Evolutionary conservation across 1,140 invertebrate species (phyloP), one percentile per base, ranked within the genome.

Genomic region (Drosophila paulistorum): DNA sequence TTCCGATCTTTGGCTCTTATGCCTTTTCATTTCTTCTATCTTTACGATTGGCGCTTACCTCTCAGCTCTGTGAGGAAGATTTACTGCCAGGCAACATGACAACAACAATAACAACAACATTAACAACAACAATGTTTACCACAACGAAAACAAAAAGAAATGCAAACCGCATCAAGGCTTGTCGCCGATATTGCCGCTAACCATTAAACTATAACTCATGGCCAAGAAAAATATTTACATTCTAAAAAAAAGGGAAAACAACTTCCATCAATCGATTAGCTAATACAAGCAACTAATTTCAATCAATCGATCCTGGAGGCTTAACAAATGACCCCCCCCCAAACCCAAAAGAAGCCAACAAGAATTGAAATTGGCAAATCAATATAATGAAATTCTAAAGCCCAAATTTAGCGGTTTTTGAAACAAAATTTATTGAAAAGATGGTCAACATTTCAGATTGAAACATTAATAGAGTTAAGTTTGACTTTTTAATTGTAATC

Each of bases 31-130:
- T 51, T 51, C 45, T 51, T 10, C 17, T 51, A 23, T 51, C 7
- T 51, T 10, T 51, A 20, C 7, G 9, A 17, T 17, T 70, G 48
- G 42, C 54, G 62, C 62, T 72, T 61, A n/a, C 65, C 65, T 67
- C 33, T 17, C n/a, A 64, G 68, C 70, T 68, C 62, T 83, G 66
- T 79, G 75, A 83, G 68, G 60, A 54, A 81, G 77, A 84, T 80
- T 86, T 86, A 71, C 68, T 70, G 70, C 65, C 74, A 65, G 68
- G 30, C 71, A 60, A 30, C 35, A 41, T 30, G 41, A 14, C 64
- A 65, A 48, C 45, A 58, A 54, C 60, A 73, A 62, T 67, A 60
- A 69, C 76, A 62, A 23, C 20, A 23, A 23, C 20, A 55, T 35
- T 2, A 10, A 26, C n/a, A 33, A 39, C 57, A 35, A 37, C 57